Evolutionary conservation across 2,113 vertebrate species (phyloP).

Genomic region (Eptesicus fuscus): DNA sequence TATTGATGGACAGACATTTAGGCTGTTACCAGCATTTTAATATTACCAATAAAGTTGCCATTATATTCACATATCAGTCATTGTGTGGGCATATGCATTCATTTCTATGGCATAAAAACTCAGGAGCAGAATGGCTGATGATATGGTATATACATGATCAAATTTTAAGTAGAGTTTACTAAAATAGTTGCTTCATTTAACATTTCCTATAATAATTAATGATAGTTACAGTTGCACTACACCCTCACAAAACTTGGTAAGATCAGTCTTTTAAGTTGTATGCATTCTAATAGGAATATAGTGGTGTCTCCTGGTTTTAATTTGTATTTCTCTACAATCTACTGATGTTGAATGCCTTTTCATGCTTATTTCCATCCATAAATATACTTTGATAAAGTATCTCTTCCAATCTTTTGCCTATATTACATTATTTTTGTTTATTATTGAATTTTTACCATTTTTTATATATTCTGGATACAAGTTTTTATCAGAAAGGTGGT

Average conservation of each 20-base stretch:
- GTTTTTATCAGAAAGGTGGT: not conserved
- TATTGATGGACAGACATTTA: not conserved
- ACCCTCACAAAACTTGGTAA: not conserved
- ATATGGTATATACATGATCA: not conserved
- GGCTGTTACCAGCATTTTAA: not conserved
- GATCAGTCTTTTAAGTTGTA: not conserved
- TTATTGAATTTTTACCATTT: not conserved
- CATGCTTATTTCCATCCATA: not conserved
- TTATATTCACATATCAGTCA: not conserved
- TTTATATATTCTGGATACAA: not conserved
- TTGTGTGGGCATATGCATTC: not conserved
- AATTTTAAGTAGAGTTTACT: not conserved
- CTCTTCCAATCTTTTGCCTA: not conserved
- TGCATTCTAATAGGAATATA: not conserved
- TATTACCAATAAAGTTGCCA: not conserved
- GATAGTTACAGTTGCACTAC: not conserved
- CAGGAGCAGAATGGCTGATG: not conserved
- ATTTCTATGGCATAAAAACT: not conserved
- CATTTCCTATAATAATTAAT: not conserved
- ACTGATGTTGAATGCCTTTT: not conserved
- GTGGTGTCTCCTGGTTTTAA: not conserved
- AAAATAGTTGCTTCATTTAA: not conserved
- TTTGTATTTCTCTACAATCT: not conserved
- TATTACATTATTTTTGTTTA: not conserved
- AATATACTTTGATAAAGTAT: not conserved